Percentiles rank a stretch among this genome's conserved stretches.
Conservation (phyloP, 2,113 vertebrate species). For the Rhabdomys dilectus region DNA sequence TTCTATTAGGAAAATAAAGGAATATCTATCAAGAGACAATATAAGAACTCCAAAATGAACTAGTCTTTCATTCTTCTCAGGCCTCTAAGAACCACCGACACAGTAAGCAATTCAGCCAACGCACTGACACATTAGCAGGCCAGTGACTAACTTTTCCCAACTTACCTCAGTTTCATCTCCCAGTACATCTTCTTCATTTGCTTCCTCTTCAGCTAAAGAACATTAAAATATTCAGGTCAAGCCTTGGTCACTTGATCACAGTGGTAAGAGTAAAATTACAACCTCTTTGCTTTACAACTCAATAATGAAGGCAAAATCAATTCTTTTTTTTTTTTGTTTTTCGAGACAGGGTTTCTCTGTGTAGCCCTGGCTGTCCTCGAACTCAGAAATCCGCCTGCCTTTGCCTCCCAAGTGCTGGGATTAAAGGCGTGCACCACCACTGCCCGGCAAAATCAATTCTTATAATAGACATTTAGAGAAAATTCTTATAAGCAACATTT, state of each 20-base stretch:
- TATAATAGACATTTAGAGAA: constrained; percentile 26
- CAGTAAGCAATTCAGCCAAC: not conserved
- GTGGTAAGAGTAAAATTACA: constrained; percentile 63
- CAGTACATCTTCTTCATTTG: constrained; percentile 94
- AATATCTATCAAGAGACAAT: not conserved
- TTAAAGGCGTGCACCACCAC: too few species aligned
- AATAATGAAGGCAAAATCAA: constrained; percentile 46
- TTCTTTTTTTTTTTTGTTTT: too few species aligned
- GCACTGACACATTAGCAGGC: not conserved
- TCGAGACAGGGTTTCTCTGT: too few species aligned
- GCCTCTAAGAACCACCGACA: not conserved
- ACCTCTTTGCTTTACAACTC: constrained; percentile 52
- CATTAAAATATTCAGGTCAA: constrained; percentile 78
- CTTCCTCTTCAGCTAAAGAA: constrained; percentile 92
- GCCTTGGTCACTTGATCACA: constrained; percentile 58
- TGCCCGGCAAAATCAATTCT: too few species aligned
- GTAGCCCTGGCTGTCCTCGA: too few species aligned
- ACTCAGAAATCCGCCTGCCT: too few species aligned
- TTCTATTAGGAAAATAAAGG: not conserved
- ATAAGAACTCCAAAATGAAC: constrained; percentile 52
- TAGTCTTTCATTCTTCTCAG: not conserved
- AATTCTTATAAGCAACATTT: constrained; percentile 2
- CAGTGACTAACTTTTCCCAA: constrained; percentile 60
- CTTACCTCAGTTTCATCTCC: constrained; percentile 94
- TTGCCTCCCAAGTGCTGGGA: too few species aligned